phyloP scores from a whole-genome alignment of 1,140 invertebrate genomes.

The Diachasma alloeum region DNA sequence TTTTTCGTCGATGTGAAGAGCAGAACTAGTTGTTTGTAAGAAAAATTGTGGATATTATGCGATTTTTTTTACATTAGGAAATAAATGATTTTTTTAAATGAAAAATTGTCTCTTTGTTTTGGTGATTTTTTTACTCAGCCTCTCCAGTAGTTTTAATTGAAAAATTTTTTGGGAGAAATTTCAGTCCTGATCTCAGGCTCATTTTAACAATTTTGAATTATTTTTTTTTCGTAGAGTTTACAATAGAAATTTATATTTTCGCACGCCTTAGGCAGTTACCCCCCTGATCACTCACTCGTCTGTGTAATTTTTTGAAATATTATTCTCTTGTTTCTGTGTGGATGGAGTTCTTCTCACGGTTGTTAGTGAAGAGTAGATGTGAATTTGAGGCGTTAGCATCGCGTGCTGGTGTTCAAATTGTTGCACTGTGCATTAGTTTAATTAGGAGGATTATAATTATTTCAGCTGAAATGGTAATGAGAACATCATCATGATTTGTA shows the following conservation, averaged over 20 bases:
- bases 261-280: not conserved
- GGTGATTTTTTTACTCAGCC: not conserved
- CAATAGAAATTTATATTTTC: conserved; percentile 14
- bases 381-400: not conserved
- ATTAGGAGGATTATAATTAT: not conserved
- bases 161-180: not conserved
- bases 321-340: not conserved
- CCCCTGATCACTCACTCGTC: not conserved
- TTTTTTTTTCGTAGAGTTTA: conserved; percentile 5
- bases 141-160: not conserved
- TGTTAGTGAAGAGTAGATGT: not conserved
- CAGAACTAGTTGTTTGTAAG: too few species aligned
- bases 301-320: not conserved
- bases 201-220: conserved; percentile 5
- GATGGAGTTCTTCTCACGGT: not conserved
- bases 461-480: not conserved
- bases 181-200: conserved; percentile 37
- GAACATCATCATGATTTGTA: not conserved
- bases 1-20: not conserved
- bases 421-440: not conserved
- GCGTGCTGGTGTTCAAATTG: not conserved
- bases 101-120: not conserved
- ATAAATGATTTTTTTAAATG: not conserved
- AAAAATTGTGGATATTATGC: too few species aligned
- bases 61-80: too few species aligned